Conservation (phyloP, 2,113 vertebrate genomes). For the Colinus virginianus region DNA sequence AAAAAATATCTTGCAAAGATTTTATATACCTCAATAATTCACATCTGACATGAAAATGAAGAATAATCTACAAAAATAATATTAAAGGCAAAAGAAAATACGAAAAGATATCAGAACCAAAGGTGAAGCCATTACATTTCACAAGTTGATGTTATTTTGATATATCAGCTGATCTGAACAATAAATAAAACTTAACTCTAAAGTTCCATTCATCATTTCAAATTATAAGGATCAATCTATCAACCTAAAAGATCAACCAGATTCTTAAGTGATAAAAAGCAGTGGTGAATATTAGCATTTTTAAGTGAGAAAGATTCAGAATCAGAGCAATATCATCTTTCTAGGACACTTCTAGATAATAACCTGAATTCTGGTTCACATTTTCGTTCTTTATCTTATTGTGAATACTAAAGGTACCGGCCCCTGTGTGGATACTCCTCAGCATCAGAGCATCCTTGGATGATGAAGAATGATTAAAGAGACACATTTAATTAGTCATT, state of each 20-base stretch:
- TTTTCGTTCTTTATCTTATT: neutral
- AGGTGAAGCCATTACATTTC: neutral
- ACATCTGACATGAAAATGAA: neutral
- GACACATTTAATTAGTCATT: constrained; percentile 7
- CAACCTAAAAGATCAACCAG: neutral
- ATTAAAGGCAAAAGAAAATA: neutral
- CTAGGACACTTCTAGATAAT: neutral
- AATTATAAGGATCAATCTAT: neutral
- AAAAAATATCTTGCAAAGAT: neutral
- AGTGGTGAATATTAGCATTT: neutral
- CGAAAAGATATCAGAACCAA: neutral
- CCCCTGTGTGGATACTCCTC: neutral
- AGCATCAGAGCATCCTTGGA: neutral
- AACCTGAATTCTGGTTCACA: neutral
- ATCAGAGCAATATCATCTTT: neutral
- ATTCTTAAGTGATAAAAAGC: neutral
- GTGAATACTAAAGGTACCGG: neutral
- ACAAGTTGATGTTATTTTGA: rapidly evolving
- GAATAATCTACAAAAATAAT: neutral
- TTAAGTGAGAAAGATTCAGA: neutral
- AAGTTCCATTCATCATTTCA: neutral
- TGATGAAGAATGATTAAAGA: neutral
- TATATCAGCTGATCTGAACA: neutral
- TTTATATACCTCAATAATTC: neutral
- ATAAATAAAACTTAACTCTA: neutral